A percentile compares a stretch with the other conserved stretches of the same genome.
Conservation (phyloP, 1,140 invertebrate genomes). For the Temnothorax curvispinosus region DNA sequence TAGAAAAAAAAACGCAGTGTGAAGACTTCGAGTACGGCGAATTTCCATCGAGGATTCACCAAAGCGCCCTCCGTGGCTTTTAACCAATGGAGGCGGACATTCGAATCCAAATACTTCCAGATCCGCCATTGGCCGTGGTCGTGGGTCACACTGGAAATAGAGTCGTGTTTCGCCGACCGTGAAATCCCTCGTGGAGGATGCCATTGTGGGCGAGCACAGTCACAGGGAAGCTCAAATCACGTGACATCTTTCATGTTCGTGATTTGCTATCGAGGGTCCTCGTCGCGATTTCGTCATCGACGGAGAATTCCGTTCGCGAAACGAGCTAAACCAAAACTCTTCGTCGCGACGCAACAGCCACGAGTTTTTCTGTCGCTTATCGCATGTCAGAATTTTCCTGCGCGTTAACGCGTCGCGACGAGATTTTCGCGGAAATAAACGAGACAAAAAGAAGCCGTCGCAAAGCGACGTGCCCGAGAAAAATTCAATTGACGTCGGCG, state of each 20-base stretch:
- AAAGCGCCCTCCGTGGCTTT: background rate
- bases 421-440: background rate
- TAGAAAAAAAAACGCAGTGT: background rate
- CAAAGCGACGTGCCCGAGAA: background rate
- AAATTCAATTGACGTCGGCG: background rate
- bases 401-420: background rate
- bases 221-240: background rate
- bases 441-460: background rate
- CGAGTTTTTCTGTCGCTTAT: background rate
- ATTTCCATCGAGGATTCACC: background rate
- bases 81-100: background rate
- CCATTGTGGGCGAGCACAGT: conserved; percentile 3
- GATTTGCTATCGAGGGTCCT: background rate
- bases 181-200: background rate
- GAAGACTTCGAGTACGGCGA: background rate
- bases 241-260: background rate
- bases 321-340: background rate
- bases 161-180: background rate
- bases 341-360: background rate
- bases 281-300: background rate
- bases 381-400: background rate
- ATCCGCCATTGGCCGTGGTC: background rate
- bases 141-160: background rate
- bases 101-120: background rate
- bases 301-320: background rate